Evolutionary conservation across 2,888 invertebrate species (phyloP).

Genomic region (Drosophila setosimentum): DNA sequence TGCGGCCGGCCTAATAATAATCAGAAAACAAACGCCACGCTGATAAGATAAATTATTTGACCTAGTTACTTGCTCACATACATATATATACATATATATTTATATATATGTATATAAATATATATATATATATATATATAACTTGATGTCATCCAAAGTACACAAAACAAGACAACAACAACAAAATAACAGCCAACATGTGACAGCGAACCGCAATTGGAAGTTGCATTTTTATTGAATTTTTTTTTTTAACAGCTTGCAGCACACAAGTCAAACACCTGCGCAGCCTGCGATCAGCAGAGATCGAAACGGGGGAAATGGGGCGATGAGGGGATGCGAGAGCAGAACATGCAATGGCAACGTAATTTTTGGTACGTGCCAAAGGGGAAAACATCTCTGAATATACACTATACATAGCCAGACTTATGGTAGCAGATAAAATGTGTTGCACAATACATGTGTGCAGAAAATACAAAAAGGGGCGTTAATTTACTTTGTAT

Average conservation of each 20-base stretch:
- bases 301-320: constrained; percentile 3
- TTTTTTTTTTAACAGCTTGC: constrained; percentile 48
- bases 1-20: constrained; percentile 28
- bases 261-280: constrained; percentile 68
- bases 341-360: constrained; percentile 35
- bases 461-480: background rate
- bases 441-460: background rate
- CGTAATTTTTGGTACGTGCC: constrained; percentile 54
- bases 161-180: constrained; percentile 8
- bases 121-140: background rate
- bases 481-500: background rate
- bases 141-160: constrained; percentile 18
- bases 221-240: constrained; percentile 51
- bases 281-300: constrained; percentile 27
- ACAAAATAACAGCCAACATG: constrained; percentile 23
- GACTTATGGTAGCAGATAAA: background rate
- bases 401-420: constrained; percentile 27
- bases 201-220: constrained; percentile 46
- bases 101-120: constrained; percentile 4
- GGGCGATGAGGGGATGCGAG: constrained; percentile 2
- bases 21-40: constrained; percentile 24
- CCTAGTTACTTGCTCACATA: constrained; percentile 43
- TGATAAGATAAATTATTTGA: constrained; percentile 65
- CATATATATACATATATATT: background rate
- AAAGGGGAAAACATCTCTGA: constrained; percentile 7